Conservation (phyloP, 2,888 invertebrate genomes). For the Agriotes lineatus region DNA sequence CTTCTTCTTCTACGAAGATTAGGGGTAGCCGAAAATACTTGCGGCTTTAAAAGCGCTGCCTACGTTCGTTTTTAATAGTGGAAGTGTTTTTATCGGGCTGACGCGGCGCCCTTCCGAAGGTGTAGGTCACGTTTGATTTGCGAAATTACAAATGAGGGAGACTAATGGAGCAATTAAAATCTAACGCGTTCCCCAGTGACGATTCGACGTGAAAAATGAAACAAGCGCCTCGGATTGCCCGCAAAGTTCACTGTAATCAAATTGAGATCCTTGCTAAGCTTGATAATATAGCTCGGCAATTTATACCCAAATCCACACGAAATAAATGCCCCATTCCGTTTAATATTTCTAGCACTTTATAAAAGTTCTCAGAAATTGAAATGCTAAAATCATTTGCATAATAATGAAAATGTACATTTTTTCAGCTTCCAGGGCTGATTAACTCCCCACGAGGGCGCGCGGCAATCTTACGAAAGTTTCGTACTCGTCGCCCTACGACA, state of each 20-base stretch:
- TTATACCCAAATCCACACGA: slow-evolving; percentile 43
- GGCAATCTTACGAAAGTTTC: slow-evolving; percentile 5
- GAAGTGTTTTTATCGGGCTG: slow-evolving; percentile 37
- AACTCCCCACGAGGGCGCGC: slow-evolving; percentile 10
- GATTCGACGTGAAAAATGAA: slow-evolving; percentile 47
- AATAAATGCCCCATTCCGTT: slow-evolving; percentile 43
- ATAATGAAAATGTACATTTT: slow-evolving; percentile 39
- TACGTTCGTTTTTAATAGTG: slow-evolving; percentile 39
- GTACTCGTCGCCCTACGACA: slow-evolving; percentile 2
- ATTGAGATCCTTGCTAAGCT: slow-evolving; percentile 39
- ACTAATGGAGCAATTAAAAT: slow-evolving; percentile 46
- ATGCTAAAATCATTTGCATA: slow-evolving; percentile 38
- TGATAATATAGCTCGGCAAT: slow-evolving; percentile 44
- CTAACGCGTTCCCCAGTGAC: slow-evolving; percentile 31
- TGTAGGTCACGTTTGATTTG: slow-evolving; percentile 25
- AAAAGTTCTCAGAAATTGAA: slow-evolving; percentile 35
- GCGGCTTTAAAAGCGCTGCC: slow-evolving; percentile 38
- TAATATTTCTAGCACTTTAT: slow-evolving; percentile 40
- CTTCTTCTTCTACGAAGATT: slow-evolving; percentile 39
- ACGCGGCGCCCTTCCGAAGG: slow-evolving; percentile 22
- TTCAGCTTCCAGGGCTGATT: slow-evolving; percentile 29
- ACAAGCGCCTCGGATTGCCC: slow-evolving; percentile 27
- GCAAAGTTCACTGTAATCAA: slow-evolving; percentile 44
- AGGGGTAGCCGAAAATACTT: slow-evolving; percentile 36
- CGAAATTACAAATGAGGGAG: slow-evolving; percentile 41